These are phyloP conservation scores for Episyrphus balteatus DNA, from an alignment of 1,140 invertebrate species.

Conservation along the genomic window DNA sequence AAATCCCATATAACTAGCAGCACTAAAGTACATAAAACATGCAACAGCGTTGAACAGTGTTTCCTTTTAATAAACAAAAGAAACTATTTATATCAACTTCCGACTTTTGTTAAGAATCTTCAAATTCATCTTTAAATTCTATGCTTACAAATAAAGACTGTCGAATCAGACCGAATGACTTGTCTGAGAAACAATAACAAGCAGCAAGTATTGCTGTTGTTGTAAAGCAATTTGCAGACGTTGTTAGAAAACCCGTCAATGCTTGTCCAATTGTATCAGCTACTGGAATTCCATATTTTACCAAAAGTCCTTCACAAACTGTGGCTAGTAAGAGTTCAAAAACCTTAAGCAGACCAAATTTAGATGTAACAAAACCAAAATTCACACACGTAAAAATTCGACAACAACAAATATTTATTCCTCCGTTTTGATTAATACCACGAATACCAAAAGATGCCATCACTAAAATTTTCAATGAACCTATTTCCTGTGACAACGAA, in stretches of 20 bases:
- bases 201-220: conserved; percentile 57
- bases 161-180: conserved; percentile 57
- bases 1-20: conserved; percentile 62
- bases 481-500: no score
- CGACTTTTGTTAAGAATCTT: not conserved
- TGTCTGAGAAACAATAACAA: conserved; percentile 65
- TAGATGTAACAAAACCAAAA: conserved; percentile 55
- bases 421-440: conserved; percentile 32
- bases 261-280: conserved; percentile 54
- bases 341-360: conserved; percentile 60
- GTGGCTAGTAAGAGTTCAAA: conserved; percentile 62
- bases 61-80: conserved; percentile 51
- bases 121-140: not conserved
- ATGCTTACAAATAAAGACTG: conserved; percentile 70
- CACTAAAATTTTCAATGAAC: not conserved
- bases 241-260: conserved; percentile 64
- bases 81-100: not conserved
- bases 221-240: conserved; percentile 59
- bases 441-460: conserved; percentile 29
- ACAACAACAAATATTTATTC: conserved; percentile 58
- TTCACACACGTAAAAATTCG: conserved; percentile 67
- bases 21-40: conserved; percentile 60
- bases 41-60: conserved; percentile 62
- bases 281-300: conserved; percentile 59
- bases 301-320: conserved; percentile 61